phyloP scores from a whole-genome alignment of 2,888 invertebrate species.

The Blera fallax region DNA sequence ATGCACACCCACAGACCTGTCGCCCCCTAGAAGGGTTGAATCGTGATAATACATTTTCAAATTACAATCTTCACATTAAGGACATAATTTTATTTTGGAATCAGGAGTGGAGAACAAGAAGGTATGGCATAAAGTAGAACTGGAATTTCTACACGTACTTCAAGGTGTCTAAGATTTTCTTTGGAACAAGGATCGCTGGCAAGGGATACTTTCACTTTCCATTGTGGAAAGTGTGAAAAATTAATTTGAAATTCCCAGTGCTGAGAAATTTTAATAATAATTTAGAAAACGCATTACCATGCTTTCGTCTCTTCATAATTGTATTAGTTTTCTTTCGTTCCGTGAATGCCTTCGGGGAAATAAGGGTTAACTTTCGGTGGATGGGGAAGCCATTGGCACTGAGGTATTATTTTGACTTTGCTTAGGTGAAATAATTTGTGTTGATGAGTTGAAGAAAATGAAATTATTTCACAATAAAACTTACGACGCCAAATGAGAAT shows the following conservation, averaged over 20 bases:
- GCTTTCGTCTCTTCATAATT: conserved; percentile 69
- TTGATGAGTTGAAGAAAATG: conserved; percentile 54
- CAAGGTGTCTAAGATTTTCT: conserved; percentile 15
- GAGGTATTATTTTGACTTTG: conserved; percentile 55
- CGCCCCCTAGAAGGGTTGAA: conserved; percentile 59
- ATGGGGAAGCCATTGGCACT: conserved; percentile 13
- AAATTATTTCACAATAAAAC: conserved; percentile 27
- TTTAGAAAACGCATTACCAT: conserved; percentile 67
- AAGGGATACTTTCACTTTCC: conserved; percentile 47
- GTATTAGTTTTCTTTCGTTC: conserved; percentile 48
- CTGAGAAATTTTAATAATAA: conserved; percentile 67
- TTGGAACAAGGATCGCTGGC: neutral
- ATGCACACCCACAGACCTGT: conserved; percentile 21
- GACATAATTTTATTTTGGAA: conserved; percentile 79
- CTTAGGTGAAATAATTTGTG: conserved; percentile 61
- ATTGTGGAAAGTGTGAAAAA: conserved; percentile 65
- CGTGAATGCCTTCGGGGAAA: neutral
- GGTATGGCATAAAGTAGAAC: conserved; percentile 55
- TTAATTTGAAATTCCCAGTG: conserved; percentile 59
- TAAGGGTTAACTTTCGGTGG: neutral
- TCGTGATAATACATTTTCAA: conserved; percentile 76
- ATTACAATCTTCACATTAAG: conserved; percentile 81
- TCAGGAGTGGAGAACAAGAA: conserved; percentile 28
- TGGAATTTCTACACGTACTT: conserved; percentile 57
- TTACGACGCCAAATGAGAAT: neutral